These are phyloP conservation scores for Urocitellus parryii DNA, from an alignment of 2,113 vertebrate genomes.

Conservation along the genomic window DNA sequence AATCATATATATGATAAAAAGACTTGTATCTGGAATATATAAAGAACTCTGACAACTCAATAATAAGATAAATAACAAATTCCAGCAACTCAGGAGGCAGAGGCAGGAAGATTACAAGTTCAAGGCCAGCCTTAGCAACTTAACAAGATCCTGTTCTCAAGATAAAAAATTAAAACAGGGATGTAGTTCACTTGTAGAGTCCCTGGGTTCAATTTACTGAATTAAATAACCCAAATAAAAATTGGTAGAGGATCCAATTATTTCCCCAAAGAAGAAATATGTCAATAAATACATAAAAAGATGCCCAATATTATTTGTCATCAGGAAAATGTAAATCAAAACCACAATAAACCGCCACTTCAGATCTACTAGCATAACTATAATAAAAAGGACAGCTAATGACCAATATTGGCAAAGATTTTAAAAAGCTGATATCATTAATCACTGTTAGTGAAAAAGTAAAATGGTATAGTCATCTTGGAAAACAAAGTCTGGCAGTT, in stretches of 20 bases:
- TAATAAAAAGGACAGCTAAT: not conserved
- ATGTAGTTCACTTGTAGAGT: too few relatives aligned
- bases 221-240: not conserved
- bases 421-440: not conserved
- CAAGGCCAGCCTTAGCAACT: too few relatives aligned
- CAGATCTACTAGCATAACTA: not conserved
- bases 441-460: constrained; percentile 4
- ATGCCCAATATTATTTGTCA: not conserved
- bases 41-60: constrained; percentile 12
- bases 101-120: too few relatives aligned
- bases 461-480: constrained; percentile 32
- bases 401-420: constrained; percentile 19
- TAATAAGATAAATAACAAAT: not conserved
- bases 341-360: constrained; percentile 9
- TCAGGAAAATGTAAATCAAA: constrained; percentile 56
- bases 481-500: constrained; percentile 28
- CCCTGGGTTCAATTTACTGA: too few relatives aligned
- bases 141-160: too few relatives aligned
- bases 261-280: constrained; percentile 44
- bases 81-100: too few relatives aligned
- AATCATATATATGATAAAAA: not conserved
- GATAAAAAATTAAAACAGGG: not conserved
- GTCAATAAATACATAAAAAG: constrained; percentile 15
- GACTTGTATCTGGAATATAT: not conserved
- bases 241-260: not conserved